phyloP scores from a whole-genome alignment of 2,797 vertebrate genomes.

The Vireo griseus region DNA sequence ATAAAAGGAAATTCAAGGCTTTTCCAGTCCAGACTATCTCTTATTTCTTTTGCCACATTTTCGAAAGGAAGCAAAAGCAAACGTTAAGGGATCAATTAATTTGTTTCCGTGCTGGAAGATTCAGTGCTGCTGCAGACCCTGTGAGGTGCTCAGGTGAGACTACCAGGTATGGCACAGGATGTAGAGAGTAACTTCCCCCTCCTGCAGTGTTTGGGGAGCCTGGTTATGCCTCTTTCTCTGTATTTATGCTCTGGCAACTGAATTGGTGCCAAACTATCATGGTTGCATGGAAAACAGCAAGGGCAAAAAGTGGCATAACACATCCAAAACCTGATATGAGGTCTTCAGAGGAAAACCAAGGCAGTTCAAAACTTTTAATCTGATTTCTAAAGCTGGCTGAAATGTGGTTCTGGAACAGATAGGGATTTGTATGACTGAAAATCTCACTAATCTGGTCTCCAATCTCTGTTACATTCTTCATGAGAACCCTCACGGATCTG shows the following conservation, averaged over 20 bases:
- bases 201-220: not conserved
- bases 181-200: not conserved
- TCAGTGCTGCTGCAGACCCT: not conserved
- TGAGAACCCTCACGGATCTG: not conserved
- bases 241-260: not conserved
- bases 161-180: not conserved
- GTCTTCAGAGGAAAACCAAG: not conserved
- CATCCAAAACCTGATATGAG: not conserved
- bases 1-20: not conserved
- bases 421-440: not conserved
- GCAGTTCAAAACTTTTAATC: not conserved
- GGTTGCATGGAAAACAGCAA: not conserved
- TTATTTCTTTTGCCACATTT: not conserved
- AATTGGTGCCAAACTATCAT: not conserved
- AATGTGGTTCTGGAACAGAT: not conserved
- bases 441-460: not conserved
- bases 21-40: not conserved
- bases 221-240: not conserved
- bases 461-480: not conserved
- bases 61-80: not conserved
- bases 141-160: not conserved
- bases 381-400: not conserved
- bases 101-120: not conserved
- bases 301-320: not conserved
- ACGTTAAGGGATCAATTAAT: not conserved